Evolutionary conservation across 2,888 invertebrate species (phyloP).

Genomic region (Frankliniella intonsa): DNA sequence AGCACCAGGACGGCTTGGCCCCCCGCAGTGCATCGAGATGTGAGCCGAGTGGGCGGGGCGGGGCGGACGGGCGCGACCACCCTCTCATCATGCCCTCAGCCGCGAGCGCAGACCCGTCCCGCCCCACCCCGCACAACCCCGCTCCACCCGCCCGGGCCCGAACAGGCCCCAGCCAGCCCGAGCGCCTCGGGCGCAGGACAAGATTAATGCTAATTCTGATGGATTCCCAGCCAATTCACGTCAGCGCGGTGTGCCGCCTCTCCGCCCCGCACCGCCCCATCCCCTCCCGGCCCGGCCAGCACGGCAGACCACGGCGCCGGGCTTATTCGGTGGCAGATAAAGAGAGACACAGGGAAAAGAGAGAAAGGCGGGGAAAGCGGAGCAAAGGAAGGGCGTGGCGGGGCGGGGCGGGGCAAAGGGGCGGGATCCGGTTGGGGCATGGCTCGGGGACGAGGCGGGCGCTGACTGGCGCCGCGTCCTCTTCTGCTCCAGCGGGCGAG

Average conservation of each 20-base stretch:
- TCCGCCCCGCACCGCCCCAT: too few relatives aligned
- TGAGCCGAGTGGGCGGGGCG: not conserved
- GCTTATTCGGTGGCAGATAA: not conserved
- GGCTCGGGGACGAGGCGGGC: not conserved
- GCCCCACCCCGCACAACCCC: too few relatives aligned
- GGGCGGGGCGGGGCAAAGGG: not conserved
- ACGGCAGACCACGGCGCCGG: too few relatives aligned
- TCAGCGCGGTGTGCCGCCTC: not conserved
- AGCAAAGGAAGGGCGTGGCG: too few relatives aligned
- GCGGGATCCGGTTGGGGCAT: not conserved
- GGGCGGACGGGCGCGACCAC: not conserved
- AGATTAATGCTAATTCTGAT: slow-evolving; percentile 10
- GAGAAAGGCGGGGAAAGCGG: not conserved
- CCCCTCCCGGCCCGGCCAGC: too few relatives aligned
- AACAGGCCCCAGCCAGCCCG: not conserved
- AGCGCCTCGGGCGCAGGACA: not conserved
- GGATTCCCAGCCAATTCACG: slow-evolving; percentile 1
- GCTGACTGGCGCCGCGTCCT: too few relatives aligned
- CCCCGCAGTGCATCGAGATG: not conserved
- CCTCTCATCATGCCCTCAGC: not conserved
- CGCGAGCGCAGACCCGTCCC: not conserved
- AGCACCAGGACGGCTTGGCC: not conserved
- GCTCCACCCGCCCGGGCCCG: not conserved
- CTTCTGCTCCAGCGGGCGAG: too few relatives aligned
- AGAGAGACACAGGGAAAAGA: not conserved